phyloP scores from a whole-genome alignment of 2,797 vertebrate genomes.

The Danio aesculapii region DNA sequence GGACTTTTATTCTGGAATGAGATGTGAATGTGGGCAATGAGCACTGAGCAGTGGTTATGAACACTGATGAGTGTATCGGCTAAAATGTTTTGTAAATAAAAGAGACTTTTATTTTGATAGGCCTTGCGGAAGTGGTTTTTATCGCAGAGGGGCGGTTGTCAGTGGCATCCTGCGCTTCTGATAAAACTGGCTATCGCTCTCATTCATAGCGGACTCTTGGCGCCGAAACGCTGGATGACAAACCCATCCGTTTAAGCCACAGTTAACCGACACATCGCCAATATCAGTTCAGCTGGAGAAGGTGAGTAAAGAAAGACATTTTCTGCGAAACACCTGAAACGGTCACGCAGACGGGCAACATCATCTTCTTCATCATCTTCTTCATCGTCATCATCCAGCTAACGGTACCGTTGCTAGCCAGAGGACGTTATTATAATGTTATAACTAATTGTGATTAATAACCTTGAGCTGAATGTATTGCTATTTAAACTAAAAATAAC shows the following conservation, averaged over 20 bases:
- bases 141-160: constrained; percentile 19
- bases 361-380: constrained; percentile 7
- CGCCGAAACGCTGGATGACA: constrained; percentile 33
- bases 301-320: constrained; percentile 3
- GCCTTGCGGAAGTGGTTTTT: not conserved
- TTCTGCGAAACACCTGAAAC: not conserved
- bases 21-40: not conserved
- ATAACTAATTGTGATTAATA: too few relatives aligned
- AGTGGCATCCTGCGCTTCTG: constrained; percentile 23
- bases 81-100: not conserved
- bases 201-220: constrained; percentile 41
- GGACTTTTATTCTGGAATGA: not conserved
- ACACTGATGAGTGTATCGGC: too few relatives aligned
- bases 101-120: constrained; percentile 35
- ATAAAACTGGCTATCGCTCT: constrained; percentile 30
- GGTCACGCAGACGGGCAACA: not conserved
- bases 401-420: constrained; percentile 27
- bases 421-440: not conserved
- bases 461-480: too few relatives aligned
- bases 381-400: constrained; percentile 29
- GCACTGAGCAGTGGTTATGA: too few relatives aligned
- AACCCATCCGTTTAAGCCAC: not conserved
- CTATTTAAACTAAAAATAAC: too few relatives aligned
- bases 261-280: not conserved
- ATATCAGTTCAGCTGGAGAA: constrained; percentile 4